Base-by-base conservation (phyloP, 2,113 vertebrate species). In the Hemicordylus capensis region DNA sequence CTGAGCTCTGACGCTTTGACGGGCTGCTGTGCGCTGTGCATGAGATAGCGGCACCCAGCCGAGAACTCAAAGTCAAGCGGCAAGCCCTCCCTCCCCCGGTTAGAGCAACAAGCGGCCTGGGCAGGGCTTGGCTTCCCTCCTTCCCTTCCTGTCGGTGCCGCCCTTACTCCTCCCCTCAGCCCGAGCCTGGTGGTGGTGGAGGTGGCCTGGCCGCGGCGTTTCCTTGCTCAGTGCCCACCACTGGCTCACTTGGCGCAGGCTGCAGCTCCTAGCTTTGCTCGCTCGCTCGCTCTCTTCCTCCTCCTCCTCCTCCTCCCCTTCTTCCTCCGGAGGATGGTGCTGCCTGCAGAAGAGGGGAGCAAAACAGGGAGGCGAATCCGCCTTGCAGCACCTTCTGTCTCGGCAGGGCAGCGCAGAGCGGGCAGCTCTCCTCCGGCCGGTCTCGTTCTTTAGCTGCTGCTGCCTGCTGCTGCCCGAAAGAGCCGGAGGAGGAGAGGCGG, bases 301-400 rank as follows among this genome's bases (percentile, higher is more conserved):
- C 9, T n/a, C n/a, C n/a, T n/a, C n/a, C n/a, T n/a, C n/a, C n/a
- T n/a, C n/a, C n/a, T n/a, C n/a, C n/a, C n/a, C n/a, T n/a, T n/a
- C 1, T 14, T 5, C 15, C 42, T 22, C 12, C 20, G 1, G 42
- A 42, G n/a, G 80, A 74, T 73, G 79, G 67, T 94, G 80, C 93
- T 90, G 90, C 96, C 95, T 0, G 93, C 91, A 66, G 95, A 79
- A 17, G 76, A 96, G 83, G n/a, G n/a, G n/a, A n/a, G n/a, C n/a
- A n/a, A n/a, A n/a, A n/a, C n/a, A n/a, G n/a, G n/a, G n/a, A n/a
- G n/a, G n/a, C n/a, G n/a, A n/a, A n/a, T n/a, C n/a, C n/a, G n/a
- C n/a, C n/a, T n/a, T n/a, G n/a, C n/a, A n/a, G n/a, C n/a, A n/a
- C n/a, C n/a, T n/a, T n/a, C n/a, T n/a, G n/a, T n/a, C n/a, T n/a